A percentile compares a stretch with the other conserved stretches of the same genome.
phyloP scores from a whole-genome alignment of 1,140 invertebrate genomes.

The Heliconius melpomene region DNA sequence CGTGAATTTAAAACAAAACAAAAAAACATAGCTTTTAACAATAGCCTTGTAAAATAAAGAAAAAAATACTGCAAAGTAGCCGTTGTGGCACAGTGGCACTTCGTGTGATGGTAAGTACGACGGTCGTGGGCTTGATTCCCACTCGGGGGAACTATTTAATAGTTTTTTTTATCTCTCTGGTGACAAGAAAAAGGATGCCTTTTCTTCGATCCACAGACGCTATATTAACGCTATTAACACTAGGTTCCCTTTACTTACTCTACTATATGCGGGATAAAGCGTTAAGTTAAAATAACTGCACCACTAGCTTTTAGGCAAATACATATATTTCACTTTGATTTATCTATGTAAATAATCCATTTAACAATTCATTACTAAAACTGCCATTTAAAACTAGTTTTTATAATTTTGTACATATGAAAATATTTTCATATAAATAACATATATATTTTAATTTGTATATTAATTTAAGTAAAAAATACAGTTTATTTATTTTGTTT shows the following conservation, averaged over 20 bases:
- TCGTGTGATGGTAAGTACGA: too few relatives aligned
- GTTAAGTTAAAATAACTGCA: background rate
- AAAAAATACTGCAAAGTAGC: background rate
- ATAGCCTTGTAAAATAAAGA: background rate
- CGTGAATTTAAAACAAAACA: conserved; percentile 8
- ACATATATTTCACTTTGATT: background rate
- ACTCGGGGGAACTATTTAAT: too few relatives aligned
- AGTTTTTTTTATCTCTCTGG: too few relatives aligned
- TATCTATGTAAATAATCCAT: background rate
- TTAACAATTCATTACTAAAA: background rate
- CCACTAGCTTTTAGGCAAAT: background rate
- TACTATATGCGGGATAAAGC: too few relatives aligned
- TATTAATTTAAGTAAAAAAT: background rate
- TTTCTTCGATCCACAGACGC: too few relatives aligned
- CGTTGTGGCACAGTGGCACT: too few relatives aligned
- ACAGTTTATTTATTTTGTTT: background rate
- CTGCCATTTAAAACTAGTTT: background rate
- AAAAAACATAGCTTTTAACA: background rate
- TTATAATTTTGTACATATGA: background rate
- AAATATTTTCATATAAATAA: background rate
- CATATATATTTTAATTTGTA: background rate
- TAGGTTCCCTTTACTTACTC: too few relatives aligned
- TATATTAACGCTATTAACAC: too few relatives aligned
- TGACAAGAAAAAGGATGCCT: too few relatives aligned
- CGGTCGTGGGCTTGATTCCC: too few relatives aligned